A percentile compares a stretch with the other conserved stretches of the same genome.
These are phyloP conservation scores for Mesochorus sp. DNA, from an alignment of 2,888 invertebrate species.

Conservation along the genomic window DNA sequence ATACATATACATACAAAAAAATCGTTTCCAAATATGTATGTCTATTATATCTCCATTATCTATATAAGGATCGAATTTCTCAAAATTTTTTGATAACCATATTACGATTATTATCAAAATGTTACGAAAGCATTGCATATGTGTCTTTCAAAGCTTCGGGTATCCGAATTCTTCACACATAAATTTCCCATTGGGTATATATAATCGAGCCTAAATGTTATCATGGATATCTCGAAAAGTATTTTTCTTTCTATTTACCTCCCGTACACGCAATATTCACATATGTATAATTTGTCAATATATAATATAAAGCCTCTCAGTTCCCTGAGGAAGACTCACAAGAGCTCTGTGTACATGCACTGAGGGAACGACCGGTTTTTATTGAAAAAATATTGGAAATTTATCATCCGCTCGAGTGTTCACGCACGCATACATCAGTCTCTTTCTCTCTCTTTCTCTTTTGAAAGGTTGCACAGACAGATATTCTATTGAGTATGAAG, in stretches of 20 bases:
- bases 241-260: not conserved
- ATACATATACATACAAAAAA: no score
- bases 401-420: slow-evolving; percentile 40
- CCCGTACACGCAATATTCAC: not conserved
- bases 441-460: no score
- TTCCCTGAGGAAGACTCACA: not conserved
- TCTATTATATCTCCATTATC: no score
- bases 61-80: no score
- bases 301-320: not conserved
- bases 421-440: slow-evolving; percentile 20
- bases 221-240: slow-evolving; percentile 19
- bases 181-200: slow-evolving; percentile 1
- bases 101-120: no score
- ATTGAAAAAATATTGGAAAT: slow-evolving; percentile 35
- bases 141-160: no score
- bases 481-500: slow-evolving; percentile 34
- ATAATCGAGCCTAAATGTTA: not conserved
- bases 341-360: slow-evolving; percentile 8
- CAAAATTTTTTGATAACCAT: no score
- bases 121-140: no score
- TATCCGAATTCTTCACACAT: slow-evolving; percentile 14
- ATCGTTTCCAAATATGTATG: no score
- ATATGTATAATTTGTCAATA: not conserved
- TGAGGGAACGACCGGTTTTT: not conserved
- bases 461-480: not conserved